phyloP scores from a whole-genome alignment of 2,888 invertebrate genomes.

The Parnassius smintheus region DNA sequence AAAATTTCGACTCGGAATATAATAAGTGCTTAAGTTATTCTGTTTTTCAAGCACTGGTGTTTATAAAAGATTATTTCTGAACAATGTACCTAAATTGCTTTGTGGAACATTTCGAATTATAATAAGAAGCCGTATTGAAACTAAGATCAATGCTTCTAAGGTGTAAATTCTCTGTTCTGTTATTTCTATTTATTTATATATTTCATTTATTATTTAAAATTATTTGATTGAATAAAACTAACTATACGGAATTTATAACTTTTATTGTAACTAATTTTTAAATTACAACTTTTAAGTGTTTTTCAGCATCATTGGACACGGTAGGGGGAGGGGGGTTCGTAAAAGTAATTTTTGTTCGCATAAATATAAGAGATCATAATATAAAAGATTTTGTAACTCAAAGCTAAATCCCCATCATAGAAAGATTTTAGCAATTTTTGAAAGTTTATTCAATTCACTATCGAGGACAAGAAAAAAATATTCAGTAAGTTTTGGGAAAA shows the following conservation, averaged over 20 bases:
- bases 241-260: no score
- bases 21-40: constrained; percentile 26
- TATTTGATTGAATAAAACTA: no score
- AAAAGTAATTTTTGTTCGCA: no score
- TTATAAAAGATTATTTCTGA: constrained; percentile 24
- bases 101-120: constrained; percentile 16
- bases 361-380: no score
- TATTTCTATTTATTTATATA: not conserved
- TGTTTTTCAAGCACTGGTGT: constrained; percentile 22
- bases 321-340: no score
- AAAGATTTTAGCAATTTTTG: no score
- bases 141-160: constrained; percentile 12
- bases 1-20: constrained; percentile 15
- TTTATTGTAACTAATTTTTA: not conserved
- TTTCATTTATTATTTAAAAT: not conserved
- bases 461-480: no score
- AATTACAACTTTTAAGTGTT: not conserved
- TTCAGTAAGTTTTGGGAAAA: no score
- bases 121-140: constrained; percentile 8
- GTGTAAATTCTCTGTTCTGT: not conserved
- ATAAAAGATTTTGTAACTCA: no score
- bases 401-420: no score
- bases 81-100: constrained; percentile 16
- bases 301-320: no score
- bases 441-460: no score